A percentile compares a stretch with the other conserved stretches of the same genome.
Conservation (phyloP, 2,888 invertebrate species). For the Phania funesta region DNA sequence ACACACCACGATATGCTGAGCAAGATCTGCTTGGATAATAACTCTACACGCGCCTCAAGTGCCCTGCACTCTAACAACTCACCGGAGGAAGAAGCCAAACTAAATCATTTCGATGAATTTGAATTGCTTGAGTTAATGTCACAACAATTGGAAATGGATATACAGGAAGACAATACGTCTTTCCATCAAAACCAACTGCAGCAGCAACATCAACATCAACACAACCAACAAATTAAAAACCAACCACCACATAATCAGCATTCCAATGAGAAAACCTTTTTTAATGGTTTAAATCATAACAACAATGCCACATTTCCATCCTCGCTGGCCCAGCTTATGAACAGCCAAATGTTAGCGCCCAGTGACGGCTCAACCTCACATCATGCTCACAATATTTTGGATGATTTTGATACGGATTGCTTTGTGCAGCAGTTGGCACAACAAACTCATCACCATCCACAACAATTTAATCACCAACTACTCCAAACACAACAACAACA, state of each 20-base stretch:
- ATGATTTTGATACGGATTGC: conserved; percentile 76
- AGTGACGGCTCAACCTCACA: conserved; percentile 60
- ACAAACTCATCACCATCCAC: conserved; percentile 41
- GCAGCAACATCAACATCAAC: conserved; percentile 67
- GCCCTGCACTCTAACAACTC: conserved; percentile 40
- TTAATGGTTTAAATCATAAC: conserved; percentile 73
- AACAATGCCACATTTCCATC: conserved; percentile 79
- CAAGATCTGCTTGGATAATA: conserved; percentile 56
- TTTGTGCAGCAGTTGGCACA: conserved; percentile 76
- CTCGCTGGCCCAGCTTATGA: conserved; percentile 77
- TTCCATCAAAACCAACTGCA: conserved; percentile 63
- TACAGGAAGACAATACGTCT: conserved; percentile 77
- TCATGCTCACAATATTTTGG: conserved; percentile 65
- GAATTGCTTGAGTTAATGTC: conserved; percentile 79
- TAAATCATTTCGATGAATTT: conserved; percentile 79
- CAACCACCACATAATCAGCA: conserved; percentile 66
- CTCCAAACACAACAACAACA: background rate
- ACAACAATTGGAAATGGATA: conserved; percentile 82
- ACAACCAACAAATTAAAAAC: conserved; percentile 47
- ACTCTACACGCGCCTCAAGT: background rate
- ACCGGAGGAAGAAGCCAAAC: conserved; percentile 72
- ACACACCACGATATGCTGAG: conserved; percentile 71
- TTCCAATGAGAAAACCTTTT: conserved; percentile 64
- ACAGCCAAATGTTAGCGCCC: conserved; percentile 72
- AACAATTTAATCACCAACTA: conserved; percentile 1